phyloP scores from a whole-genome alignment of 2,797 vertebrate genomes.

The Okamejei kenojei region DNA sequence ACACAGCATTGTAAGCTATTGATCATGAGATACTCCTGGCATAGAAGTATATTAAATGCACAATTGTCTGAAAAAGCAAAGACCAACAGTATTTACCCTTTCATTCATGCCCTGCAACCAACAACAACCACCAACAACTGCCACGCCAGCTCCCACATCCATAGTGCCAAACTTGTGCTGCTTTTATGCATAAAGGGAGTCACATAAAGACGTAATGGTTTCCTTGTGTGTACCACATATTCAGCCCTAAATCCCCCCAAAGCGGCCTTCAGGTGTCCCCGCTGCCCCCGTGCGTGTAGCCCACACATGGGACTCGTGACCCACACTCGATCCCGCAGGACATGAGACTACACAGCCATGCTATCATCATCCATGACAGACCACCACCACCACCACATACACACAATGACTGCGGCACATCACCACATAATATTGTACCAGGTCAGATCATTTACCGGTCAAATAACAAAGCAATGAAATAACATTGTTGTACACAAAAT shows the following conservation, averaged over 20 bases:
- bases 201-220: not conserved
- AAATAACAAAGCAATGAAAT: not conserved
- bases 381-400: not conserved
- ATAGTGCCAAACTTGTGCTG: not conserved
- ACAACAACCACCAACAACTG: not conserved
- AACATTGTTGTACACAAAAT: not conserved
- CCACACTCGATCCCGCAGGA: no score
- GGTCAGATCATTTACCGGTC: not conserved
- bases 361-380: no score
- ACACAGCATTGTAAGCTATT: conserved; percentile 3
- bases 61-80: not conserved
- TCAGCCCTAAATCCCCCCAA: no score
- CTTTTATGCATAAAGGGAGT: not conserved
- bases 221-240: not conserved
- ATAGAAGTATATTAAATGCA: not conserved
- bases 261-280: no score
- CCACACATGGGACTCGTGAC: no score
- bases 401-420: not conserved
- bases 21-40: not conserved
- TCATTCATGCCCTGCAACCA: no score
- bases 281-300: no score
- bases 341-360: no score
- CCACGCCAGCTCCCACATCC: not conserved
- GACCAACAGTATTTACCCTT: not conserved
- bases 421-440: not conserved